phyloP scores from a whole-genome alignment of 1,140 invertebrate species.

The Neelides sp. region DNA sequence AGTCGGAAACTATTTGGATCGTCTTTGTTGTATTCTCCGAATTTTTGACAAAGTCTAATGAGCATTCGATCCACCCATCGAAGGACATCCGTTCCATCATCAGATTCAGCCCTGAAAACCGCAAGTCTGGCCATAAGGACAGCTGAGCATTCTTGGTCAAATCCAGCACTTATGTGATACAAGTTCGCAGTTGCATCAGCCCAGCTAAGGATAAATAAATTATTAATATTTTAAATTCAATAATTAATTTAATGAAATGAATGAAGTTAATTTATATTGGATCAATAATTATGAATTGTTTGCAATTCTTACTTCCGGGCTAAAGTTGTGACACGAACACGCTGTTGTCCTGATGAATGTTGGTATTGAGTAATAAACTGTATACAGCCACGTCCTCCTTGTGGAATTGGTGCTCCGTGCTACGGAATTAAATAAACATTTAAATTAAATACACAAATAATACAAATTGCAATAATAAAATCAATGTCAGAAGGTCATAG shows the following conservation, averaged over 20 bases:
- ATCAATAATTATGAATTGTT: background rate
- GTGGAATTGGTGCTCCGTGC: conserved; percentile 85
- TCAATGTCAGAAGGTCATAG: too few species aligned
- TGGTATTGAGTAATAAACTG: conserved; percentile 99
- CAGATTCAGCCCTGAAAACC: conserved; percentile 86
- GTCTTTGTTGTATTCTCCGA: conserved; percentile 95
- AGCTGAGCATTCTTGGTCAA: conserved; percentile 94
- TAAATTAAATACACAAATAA: too few species aligned
- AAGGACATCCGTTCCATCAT: conserved; percentile 91
- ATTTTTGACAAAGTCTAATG: conserved; percentile 97
- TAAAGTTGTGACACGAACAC: conserved; percentile 91
- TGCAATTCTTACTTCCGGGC: conserved; percentile 66
- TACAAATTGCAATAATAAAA: too few species aligned
- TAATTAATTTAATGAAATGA: background rate
- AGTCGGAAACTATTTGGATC: conserved; percentile 92
- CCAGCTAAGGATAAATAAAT: conserved; percentile 46
- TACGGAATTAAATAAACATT: too few species aligned
- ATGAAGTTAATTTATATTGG: background rate
- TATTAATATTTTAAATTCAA: background rate
- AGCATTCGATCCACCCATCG: conserved; percentile 97
- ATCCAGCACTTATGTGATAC: conserved; percentile 76
- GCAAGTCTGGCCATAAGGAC: conserved; percentile 95
- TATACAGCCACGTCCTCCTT: conserved; percentile 87
- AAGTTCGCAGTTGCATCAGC: conserved; percentile 65
- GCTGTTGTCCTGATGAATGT: conserved; percentile 87